Percentiles rank a stretch among this genome's conserved stretches.
These are phyloP conservation scores for Ciconia maguari DNA, from an alignment of 2,113 vertebrate genomes.

Conservation along the genomic window DNA sequence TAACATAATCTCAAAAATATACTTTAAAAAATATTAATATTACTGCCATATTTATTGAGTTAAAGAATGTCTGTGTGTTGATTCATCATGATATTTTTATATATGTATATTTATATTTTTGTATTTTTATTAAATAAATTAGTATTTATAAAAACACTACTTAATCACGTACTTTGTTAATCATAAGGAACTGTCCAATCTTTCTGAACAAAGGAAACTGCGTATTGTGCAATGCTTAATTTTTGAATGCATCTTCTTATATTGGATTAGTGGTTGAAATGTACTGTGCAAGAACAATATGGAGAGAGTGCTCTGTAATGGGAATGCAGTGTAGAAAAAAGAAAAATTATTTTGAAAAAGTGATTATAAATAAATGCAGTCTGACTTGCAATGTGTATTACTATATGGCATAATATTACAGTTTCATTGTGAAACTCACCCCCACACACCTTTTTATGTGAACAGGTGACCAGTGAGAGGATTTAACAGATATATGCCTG, in stretches of 20 bases:
- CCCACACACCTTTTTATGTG: not conserved
- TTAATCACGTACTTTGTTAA: slow-evolving; percentile 34
- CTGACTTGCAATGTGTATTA: not conserved
- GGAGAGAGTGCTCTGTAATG: not conserved
- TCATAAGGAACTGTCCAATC: not conserved
- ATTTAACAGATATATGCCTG: not conserved
- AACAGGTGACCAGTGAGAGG: not conserved
- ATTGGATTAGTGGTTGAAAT: not conserved
- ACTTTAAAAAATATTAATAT: slow-evolving; percentile 61
- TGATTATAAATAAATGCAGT: not conserved
- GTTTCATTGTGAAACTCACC: not conserved
- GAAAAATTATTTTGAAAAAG: not conserved
- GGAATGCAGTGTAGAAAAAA: not conserved
- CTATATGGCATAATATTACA: not conserved
- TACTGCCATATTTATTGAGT: slow-evolving; percentile 79
- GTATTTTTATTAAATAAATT: slow-evolving; percentile 84
- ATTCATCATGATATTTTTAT: slow-evolving; percentile 80
- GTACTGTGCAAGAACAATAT: not conserved
- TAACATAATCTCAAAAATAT: slow-evolving; percentile 63
- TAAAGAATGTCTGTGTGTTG: slow-evolving; percentile 74
- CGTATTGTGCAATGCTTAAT: not conserved
- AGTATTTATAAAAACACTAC: slow-evolving; percentile 73
- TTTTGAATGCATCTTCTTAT: not conserved
- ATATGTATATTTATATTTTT: slow-evolving; percentile 86
- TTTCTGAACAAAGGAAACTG: not conserved